Conservation (phyloP, 2,888 invertebrate species). For the Caenorhabditis uteleia region DNA sequence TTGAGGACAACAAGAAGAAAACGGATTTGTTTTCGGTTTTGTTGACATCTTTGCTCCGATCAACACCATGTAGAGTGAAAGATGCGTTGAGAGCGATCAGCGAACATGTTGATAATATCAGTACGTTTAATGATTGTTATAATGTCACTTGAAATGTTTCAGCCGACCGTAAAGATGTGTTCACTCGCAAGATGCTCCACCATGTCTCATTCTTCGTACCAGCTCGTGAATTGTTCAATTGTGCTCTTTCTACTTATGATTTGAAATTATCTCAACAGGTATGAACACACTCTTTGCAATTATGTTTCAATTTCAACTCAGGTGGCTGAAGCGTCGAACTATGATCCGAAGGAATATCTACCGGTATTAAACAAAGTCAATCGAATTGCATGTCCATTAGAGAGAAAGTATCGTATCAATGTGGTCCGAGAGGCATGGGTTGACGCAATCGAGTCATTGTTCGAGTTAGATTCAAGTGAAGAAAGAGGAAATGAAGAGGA, state of each 20-base stretch:
- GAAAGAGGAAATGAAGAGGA: constrained; percentile 2
- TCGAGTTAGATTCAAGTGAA: constrained; percentile 22
- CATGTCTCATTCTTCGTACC: constrained; percentile 60
- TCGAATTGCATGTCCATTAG: constrained; percentile 38
- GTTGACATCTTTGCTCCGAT: constrained; percentile 34
- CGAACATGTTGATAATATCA: constrained; percentile 30
- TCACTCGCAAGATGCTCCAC: constrained; percentile 49
- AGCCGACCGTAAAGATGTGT: constrained; percentile 29
- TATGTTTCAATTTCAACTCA: too few relatives aligned
- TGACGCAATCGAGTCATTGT: constrained; percentile 38
- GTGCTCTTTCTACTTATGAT: constrained; percentile 63
- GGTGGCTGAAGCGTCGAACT: constrained; percentile 51
- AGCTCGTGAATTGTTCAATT: constrained; percentile 55
- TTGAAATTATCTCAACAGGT: constrained; percentile 54
- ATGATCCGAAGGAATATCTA: constrained; percentile 60
- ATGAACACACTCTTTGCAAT: neutral
- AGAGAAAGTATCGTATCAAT: constrained; percentile 54
- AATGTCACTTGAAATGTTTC: constrained; percentile 1
- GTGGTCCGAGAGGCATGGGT: constrained; percentile 51
- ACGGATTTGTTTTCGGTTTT: constrained; percentile 26
- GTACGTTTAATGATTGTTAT: constrained; percentile 1
- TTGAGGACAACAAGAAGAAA: constrained; percentile 9
- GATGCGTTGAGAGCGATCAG: constrained; percentile 37
- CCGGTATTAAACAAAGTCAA: constrained; percentile 55
- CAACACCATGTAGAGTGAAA: constrained; percentile 28